Evolutionary conservation across 1,140 invertebrate genomes (phyloP).

Genomic region (Pseudomyrmex pallidus): DNA sequence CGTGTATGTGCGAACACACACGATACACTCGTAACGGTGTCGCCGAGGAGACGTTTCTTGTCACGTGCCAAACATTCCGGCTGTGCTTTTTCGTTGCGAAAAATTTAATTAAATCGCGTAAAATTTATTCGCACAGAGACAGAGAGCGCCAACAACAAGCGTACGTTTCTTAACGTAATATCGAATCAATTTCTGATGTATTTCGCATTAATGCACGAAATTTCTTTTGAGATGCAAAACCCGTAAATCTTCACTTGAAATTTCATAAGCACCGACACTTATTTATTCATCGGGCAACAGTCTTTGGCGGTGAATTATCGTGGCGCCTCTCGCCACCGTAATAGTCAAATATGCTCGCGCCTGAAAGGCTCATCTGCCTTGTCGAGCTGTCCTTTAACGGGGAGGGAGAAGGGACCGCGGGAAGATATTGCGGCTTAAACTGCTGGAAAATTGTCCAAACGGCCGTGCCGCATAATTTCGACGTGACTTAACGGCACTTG

Average conservation of each 20-base stretch:
- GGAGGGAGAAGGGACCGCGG: conserved; percentile 14
- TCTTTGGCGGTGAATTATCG: conserved; percentile 11
- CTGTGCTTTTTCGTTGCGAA: neutral
- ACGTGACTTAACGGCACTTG: conserved; percentile 70
- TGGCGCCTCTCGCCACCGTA: neutral
- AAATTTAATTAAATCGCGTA: conserved; percentile 18
- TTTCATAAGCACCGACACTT: conserved; percentile 9
- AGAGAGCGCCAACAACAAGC: too few relatives aligned
- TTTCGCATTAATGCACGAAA: neutral
- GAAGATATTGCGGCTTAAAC: conserved; percentile 78
- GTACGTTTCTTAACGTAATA: neutral
- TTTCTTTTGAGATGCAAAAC: neutral
- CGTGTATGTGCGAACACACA: conserved; percentile 6
- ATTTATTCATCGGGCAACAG: conserved; percentile 18
- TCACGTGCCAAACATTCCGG: conserved; percentile 36
- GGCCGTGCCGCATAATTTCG: conserved; percentile 76
- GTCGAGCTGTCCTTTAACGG: conserved; percentile 17
- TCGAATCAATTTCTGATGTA: neutral
- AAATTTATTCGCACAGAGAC: too few relatives aligned
- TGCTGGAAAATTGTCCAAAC: conserved; percentile 83
- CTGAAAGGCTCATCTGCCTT: conserved; percentile 39
- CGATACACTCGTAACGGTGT: conserved; percentile 6
- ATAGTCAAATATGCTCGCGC: conserved; percentile 36
- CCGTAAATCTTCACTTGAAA: neutral
- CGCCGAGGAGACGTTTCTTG: conserved; percentile 21